Percentiles rank a stretch among this genome's conserved stretches.
These are phyloP conservation scores for Strix aluco DNA, from an alignment of 2,113 vertebrate species.

Conservation along the genomic window DNA sequence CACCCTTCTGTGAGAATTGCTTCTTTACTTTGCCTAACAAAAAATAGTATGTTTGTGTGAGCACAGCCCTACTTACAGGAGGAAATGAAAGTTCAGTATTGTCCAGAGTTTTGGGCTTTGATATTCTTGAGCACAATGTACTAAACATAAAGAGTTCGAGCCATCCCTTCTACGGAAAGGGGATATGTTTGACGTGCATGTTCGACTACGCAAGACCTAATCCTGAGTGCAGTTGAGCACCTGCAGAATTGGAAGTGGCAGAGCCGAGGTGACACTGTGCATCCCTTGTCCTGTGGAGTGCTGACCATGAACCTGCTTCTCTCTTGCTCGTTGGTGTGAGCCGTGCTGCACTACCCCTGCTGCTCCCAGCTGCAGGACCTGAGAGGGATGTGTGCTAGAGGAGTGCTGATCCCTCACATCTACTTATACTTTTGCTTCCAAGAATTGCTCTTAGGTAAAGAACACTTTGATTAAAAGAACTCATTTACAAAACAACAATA, in stretches of 20 bases:
- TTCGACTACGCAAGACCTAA: background rate
- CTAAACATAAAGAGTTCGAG: background rate
- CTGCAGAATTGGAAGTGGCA: background rate
- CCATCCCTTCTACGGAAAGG: background rate
- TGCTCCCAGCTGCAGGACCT: background rate
- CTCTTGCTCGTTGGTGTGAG: fast-evolving
- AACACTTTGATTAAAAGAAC: background rate
- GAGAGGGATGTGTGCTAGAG: background rate
- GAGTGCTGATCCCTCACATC: background rate
- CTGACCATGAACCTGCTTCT: background rate
- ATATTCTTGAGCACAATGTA: background rate
- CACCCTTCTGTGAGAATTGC: background rate
- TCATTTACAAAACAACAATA: background rate
- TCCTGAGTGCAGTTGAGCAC: fast-evolving
- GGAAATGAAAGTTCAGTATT: background rate
- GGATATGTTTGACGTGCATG: background rate
- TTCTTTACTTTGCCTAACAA: background rate
- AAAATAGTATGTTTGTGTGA: background rate
- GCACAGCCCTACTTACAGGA: background rate
- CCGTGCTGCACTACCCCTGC: background rate
- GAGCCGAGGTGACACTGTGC: background rate
- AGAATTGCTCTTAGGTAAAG: background rate
- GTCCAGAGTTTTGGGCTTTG: background rate
- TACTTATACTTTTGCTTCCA: background rate
- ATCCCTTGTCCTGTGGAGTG: background rate